Evolutionary conservation across 2,888 invertebrate species (phyloP).

Genomic region (Acrobasis consociella): DNA sequence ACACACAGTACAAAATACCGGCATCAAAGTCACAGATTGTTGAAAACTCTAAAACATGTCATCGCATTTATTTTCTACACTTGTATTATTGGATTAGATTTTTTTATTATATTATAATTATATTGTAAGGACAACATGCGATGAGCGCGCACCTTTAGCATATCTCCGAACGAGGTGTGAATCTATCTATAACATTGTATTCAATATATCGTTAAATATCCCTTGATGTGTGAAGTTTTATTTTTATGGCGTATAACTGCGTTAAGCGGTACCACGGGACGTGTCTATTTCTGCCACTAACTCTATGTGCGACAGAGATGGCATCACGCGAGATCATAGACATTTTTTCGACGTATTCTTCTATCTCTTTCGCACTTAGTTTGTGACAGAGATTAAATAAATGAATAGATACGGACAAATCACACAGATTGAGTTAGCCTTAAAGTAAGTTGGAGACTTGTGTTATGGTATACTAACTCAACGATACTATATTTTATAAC

Average conservation of each 20-base stretch:
- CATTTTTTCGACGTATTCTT: too few relatives aligned
- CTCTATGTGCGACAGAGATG: too few relatives aligned
- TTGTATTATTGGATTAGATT: conserved; percentile 40
- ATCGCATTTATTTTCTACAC: conserved; percentile 57
- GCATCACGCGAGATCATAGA: too few relatives aligned
- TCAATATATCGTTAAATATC: conserved; percentile 63
- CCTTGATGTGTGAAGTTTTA: conserved; percentile 29
- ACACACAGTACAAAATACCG: conserved; percentile 27
- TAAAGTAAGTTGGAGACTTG: too few relatives aligned
- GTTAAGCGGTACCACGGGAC: too few relatives aligned
- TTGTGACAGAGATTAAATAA: too few relatives aligned
- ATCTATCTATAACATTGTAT: conserved; percentile 48
- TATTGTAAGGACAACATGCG: conserved; percentile 41
- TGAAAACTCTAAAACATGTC: conserved; percentile 42
- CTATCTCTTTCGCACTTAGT: too few relatives aligned
- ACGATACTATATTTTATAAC: too few relatives aligned
- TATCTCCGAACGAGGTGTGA: conserved; percentile 53
- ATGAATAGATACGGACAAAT: too few relatives aligned
- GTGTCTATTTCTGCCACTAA: background rate
- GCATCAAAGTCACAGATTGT: conserved; percentile 57
- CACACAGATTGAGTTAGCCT: too few relatives aligned
- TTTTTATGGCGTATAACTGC: background rate
- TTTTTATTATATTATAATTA: conserved; percentile 38
- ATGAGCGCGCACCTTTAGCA: conserved; percentile 63
- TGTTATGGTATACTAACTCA: too few relatives aligned